Evolutionary conservation across 2,113 vertebrate genomes (phyloP), one percentile per base, ranked within the genome.

Genomic region (Chaetorhynchus papuensis): DNA sequence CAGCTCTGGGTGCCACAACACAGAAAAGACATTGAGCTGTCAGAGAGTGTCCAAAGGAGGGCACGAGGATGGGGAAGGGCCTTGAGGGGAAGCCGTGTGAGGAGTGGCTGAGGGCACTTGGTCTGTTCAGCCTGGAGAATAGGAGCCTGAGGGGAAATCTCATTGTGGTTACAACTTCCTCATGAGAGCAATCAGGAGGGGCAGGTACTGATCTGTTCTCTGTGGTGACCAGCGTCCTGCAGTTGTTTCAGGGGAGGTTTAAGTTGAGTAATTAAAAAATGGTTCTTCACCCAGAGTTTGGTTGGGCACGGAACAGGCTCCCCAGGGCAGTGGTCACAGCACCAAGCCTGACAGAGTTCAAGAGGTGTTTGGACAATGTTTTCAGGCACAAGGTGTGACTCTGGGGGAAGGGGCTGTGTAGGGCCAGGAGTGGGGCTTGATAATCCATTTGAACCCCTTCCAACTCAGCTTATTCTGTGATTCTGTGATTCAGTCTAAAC

Each of bases 131-230:
- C 27, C 78, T 47, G 63, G 63, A 54, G 61, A 12, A 33, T 20
- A 66, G 26, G 15, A 65, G 33, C 19, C 20, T 47, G 63, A 59
- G 42, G 28, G 30, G 42, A 68, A n/a, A 33, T 5, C 53, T 41
- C 64, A 27, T 2, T 81, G 64, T 42, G 69, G 23, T 9, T 22
- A 33, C 78, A 41, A 0, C 42, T 69, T 57, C 42, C n/a, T 3
- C 1, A 2, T n/a, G 64, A 59, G 18, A 35, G 61, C 4, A 49
- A 33, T 42, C 5, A 22, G 35, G 23, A 49, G 23, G 44, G 35
- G 24, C 30, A 50, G 53, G 7, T 1, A 41, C 30, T 5, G 8
- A 41, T 18, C 15, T 23, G 0, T 49, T 1, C 14, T n/a, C 35
- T 49, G 2, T 49, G 23, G 44, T 28, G 65, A n/a, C 52, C 60